phyloP scores from a whole-genome alignment of 2,113 vertebrate genomes.

The Paratilapia polleni region DNA sequence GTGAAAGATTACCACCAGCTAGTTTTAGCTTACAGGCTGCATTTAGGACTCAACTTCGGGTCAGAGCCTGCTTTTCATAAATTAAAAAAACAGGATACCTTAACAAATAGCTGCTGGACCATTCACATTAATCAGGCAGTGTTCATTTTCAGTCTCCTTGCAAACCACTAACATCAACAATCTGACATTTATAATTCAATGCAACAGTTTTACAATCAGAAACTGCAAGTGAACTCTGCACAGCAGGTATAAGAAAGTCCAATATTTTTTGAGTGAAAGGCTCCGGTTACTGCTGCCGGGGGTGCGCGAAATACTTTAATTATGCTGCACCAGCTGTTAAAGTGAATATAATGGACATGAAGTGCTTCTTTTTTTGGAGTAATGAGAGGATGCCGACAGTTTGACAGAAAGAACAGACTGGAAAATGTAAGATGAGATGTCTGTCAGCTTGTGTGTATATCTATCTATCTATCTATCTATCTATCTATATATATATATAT shows the following conservation, averaged over 20 bases:
- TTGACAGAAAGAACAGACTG: neutral
- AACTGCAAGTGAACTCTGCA: neutral
- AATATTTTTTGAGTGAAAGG: neutral
- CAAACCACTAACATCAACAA: neutral
- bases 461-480: too few species aligned
- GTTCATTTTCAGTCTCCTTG: neutral
- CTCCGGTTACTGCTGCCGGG: neutral
- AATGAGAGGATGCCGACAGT: neutral
- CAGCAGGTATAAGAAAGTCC: neutral
- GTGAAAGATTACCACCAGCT: neutral
- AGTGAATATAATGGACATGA: neutral
- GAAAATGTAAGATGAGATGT: neutral
- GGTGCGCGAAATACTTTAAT: neutral
- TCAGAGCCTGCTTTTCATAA: neutral
- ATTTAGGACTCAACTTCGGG: neutral
- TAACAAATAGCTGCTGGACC: neutral
- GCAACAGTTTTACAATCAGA: neutral
- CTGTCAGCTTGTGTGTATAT: too few species aligned
- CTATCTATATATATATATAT: too few species aligned
- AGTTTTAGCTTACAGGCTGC: neutral
- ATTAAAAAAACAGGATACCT: neutral
- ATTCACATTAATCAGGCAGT: neutral
- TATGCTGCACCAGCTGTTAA: neutral
- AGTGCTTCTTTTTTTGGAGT: conserved; percentile 8
- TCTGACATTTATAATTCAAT: neutral